phyloP scores from a whole-genome alignment of 2,113 vertebrate genomes.

The Anser cygnoides region DNA sequence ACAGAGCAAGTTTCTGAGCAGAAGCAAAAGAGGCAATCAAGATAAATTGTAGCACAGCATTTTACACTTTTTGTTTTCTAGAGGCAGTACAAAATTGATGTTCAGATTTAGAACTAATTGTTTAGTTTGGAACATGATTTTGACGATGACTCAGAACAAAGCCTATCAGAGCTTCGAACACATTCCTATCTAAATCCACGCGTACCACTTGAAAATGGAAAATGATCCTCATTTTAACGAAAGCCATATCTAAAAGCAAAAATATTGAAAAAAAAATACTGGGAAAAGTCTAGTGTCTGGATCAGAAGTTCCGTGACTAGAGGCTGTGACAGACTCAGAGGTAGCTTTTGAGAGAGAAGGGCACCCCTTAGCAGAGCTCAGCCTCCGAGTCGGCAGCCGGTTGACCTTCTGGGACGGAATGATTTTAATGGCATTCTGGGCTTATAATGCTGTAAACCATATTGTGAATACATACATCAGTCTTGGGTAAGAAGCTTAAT shows the following conservation, averaged over 20 bases:
- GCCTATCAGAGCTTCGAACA: background rate
- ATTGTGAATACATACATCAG: slow-evolving; percentile 27
- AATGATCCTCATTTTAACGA: background rate
- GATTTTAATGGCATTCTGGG: slow-evolving; percentile 22
- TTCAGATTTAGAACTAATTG: background rate
- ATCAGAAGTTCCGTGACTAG: background rate
- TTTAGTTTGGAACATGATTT: background rate
- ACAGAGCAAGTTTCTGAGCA: background rate
- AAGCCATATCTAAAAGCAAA: background rate
- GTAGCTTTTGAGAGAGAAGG: background rate
- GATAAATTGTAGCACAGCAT: background rate
- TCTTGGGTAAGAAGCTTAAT: slow-evolving; percentile 32
- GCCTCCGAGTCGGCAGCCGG: background rate
- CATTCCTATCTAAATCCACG: background rate
- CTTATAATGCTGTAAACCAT: slow-evolving; percentile 35
- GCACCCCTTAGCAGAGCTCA: background rate
- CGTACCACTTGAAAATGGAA: background rate
- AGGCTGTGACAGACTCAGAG: background rate
- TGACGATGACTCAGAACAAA: background rate
- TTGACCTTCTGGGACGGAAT: slow-evolving; percentile 31
- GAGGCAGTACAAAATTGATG: background rate
- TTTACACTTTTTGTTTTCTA: background rate
- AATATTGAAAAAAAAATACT: background rate
- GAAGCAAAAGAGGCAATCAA: background rate
- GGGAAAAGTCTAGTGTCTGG: background rate